phyloP scores from a whole-genome alignment of 64 coral and sea anemone genomes.

The Hydrozoanthus tunicans region DNA sequence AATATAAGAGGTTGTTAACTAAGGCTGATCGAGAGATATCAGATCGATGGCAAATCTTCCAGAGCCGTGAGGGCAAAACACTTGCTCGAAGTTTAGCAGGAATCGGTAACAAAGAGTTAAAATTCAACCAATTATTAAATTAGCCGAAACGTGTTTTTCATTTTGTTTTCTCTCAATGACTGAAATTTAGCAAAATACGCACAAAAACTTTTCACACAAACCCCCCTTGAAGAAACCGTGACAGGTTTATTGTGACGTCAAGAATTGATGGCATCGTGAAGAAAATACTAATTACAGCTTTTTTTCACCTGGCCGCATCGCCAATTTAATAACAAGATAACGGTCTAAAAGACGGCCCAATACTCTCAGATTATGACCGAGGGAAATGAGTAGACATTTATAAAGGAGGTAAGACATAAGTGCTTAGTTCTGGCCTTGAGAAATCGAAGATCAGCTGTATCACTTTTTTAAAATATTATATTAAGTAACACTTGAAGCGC shows the following conservation, averaged over 20 bases:
- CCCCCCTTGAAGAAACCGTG: neutral
- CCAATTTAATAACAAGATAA: too few species aligned
- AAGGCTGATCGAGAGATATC: constrained; percentile 21
- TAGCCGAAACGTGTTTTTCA: constrained; percentile 10
- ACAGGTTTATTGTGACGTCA: constrained; percentile 35
- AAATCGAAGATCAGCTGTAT: too few species aligned
- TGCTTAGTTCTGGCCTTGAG: too few species aligned
- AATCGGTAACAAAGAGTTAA: neutral
- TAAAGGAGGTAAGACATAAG: too few species aligned
- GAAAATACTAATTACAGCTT: constrained; percentile 2
- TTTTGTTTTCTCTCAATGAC: constrained; percentile 2
- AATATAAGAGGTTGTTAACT: constrained; percentile 23
- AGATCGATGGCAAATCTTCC: neutral
- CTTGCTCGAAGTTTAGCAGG: too few species aligned
- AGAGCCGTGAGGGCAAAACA: neutral
- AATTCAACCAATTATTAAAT: constrained; percentile 33
- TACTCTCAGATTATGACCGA: too few species aligned
- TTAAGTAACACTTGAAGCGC: too few species aligned
- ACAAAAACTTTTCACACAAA: neutral
- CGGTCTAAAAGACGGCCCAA: too few species aligned
- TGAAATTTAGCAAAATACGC: neutral
- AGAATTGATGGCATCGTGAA: neutral
- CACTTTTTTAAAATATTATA: too few species aligned
- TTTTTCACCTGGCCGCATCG: neutral
- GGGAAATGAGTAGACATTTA: too few species aligned